phyloP scores from a whole-genome alignment of 2,797 vertebrate genomes.

The Lycodopsis pacificus region DNA sequence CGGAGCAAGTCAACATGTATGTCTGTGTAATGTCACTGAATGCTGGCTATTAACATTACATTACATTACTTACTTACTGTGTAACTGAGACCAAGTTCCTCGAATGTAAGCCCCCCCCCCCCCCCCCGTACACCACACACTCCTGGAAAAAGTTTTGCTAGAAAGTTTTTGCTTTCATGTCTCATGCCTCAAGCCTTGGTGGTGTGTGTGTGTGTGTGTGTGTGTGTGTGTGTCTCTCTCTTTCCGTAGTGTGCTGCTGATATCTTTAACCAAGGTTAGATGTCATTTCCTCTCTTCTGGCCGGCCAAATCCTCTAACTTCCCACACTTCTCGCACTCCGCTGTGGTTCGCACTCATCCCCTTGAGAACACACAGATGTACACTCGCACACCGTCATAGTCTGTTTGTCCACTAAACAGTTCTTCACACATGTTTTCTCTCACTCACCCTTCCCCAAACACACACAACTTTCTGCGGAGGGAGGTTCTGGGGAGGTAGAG shows the following conservation, averaged over 20 bases:
- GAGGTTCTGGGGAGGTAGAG: slow-evolving; percentile 56
- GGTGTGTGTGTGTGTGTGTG: no score
- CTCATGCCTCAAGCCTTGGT: background rate
- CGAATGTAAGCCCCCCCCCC: no score
- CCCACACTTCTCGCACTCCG: slow-evolving; percentile 33
- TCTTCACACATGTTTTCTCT: slow-evolving; percentile 9
- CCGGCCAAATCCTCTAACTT: slow-evolving; percentile 38
- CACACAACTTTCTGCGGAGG: slow-evolving; percentile 46
- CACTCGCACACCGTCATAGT: background rate
- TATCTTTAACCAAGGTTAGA: slow-evolving; percentile 51
- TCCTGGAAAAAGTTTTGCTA: background rate
- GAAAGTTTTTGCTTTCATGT: background rate
- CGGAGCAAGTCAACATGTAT: background rate
- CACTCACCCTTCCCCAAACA: slow-evolving; percentile 15
- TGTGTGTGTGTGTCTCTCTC: background rate
- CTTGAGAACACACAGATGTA: slow-evolving; percentile 21
- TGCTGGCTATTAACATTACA: background rate
- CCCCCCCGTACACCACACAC: background rate
- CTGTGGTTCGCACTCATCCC: slow-evolving; percentile 26
- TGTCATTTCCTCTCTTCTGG: slow-evolving; percentile 58
- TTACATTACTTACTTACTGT: no score
- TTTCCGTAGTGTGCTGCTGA: background rate
- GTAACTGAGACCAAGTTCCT: no score
- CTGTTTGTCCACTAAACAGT: slow-evolving; percentile 8
- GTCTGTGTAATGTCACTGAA: background rate